Evolutionary conservation across 1,140 invertebrate species (phyloP).

Genomic region (Paraescarpia echinospica): DNA sequence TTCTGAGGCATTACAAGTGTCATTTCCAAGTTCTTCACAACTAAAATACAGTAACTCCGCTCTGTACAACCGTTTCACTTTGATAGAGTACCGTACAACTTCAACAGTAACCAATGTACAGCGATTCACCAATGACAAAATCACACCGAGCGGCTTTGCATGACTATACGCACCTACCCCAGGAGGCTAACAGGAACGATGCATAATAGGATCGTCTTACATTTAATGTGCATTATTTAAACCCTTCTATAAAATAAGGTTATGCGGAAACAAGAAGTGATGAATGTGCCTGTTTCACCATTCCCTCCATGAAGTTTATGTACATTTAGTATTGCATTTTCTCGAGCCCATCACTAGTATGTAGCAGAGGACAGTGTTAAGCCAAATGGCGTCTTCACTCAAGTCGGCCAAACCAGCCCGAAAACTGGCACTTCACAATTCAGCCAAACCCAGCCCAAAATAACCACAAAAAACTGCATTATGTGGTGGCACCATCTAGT

Average conservation of each 20-base stretch:
- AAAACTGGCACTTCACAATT: too few relatives aligned
- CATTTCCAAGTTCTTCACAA: neutral
- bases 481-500: too few relatives aligned
- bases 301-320: neutral
- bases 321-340: neutral
- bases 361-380: neutral
- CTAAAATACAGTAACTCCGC: neutral
- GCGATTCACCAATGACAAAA: neutral
- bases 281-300: neutral
- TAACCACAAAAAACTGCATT: too few relatives aligned
- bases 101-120: neutral
- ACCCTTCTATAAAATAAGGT: neutral
- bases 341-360: neutral
- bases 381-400: neutral
- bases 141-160: neutral
- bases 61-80: neutral
- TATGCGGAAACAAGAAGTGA: neutral
- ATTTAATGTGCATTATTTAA: neutral
- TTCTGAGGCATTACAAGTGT: neutral
- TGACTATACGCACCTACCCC: neutral
- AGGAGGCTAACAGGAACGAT: neutral
- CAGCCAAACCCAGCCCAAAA: too few relatives aligned
- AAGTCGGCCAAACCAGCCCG: too few relatives aligned
- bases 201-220: neutral
- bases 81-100: neutral